phyloP scores from a whole-genome alignment of 2,797 vertebrate species.

The Pempheris klunzingeri region DNA sequence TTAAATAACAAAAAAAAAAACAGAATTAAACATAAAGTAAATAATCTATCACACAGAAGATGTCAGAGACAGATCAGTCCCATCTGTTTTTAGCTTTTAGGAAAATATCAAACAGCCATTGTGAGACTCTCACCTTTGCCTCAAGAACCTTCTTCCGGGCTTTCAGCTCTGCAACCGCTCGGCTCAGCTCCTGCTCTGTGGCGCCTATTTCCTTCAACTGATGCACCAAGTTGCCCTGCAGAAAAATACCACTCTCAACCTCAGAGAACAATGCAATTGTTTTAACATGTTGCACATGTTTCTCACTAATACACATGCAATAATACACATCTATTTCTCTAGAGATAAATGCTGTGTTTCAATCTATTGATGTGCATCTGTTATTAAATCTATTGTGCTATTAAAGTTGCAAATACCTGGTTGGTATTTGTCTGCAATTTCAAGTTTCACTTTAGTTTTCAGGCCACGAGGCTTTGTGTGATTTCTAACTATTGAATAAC shows the following conservation, averaged over 20 bases:
- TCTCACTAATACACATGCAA: too few species aligned
- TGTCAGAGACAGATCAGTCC: too few species aligned
- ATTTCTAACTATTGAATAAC: background rate
- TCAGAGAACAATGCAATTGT: background rate
- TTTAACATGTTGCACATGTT: too few species aligned
- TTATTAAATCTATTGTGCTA: background rate
- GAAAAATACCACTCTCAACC: background rate
- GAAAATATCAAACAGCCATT: background rate
- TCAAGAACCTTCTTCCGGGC: constrained; percentile 92
- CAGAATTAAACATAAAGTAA: background rate
- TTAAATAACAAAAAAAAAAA: background rate
- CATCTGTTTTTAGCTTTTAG: too few species aligned
- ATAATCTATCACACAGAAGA: background rate
- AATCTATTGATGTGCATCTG: background rate
- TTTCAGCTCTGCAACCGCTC: constrained; percentile 94
- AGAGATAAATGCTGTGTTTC: background rate
- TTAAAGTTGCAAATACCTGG: background rate
- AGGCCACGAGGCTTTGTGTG: background rate
- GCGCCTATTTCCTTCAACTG: constrained; percentile 53
- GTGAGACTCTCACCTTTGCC: constrained; percentile 86
- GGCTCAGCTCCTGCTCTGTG: constrained; percentile 84
- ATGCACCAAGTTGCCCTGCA: constrained; percentile 63
- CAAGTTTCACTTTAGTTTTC: background rate
- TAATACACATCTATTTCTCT: background rate
- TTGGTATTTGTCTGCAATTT: background rate